Evolutionary conservation across 2,797 vertebrate species (phyloP), one percentile per base, ranked within the genome.

Genomic region (Prunella strophiata): DNA sequence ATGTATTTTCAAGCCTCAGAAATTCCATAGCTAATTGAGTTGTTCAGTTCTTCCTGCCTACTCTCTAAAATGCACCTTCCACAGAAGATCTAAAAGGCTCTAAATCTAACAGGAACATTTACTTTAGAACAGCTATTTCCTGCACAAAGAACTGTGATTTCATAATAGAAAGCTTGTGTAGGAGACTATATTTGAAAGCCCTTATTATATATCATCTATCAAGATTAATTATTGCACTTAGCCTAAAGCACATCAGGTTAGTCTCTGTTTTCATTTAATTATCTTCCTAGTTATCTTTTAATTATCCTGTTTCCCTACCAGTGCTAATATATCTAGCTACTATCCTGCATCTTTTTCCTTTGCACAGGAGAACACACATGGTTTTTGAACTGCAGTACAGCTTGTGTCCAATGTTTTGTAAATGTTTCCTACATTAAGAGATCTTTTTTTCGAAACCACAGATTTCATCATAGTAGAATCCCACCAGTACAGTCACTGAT

Each of bases 201-300:
- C 71, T 95, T 67, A 76, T 87, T 94, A 73, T 57, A 91, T 76
- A 91, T n/a, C 11, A 26, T 61, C 43, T 88, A 90, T 93, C 85
- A 91, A 82, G 72, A 89, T 93, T 97, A 95, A 97, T 97, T 95
- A 96, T 52, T 89, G 40, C 62, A 82, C 43, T 97, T 93, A 94
- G 83, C 88, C 92, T 94, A 91, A 91, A 96, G 81, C 68, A 81
- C 61, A 93, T 66, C 83, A 85, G 78, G 79, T 94, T 97, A 96
- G 75, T 70, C 76, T 95, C 32, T 73, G 59, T 90, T 97, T 95
- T 94, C 88, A 94, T 97, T 97, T 97, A 96, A 97, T 97, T 97
- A 96, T 96, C 83, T 92, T 94, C 40, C 50, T 88, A 86, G 78
- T 96, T 97, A 92, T 90, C 80, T 97, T 97, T 95, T 96, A 96